Evolutionary conservation across 2,797 vertebrate genomes (phyloP).

Genomic region (Enteromius treurensis): DNA sequence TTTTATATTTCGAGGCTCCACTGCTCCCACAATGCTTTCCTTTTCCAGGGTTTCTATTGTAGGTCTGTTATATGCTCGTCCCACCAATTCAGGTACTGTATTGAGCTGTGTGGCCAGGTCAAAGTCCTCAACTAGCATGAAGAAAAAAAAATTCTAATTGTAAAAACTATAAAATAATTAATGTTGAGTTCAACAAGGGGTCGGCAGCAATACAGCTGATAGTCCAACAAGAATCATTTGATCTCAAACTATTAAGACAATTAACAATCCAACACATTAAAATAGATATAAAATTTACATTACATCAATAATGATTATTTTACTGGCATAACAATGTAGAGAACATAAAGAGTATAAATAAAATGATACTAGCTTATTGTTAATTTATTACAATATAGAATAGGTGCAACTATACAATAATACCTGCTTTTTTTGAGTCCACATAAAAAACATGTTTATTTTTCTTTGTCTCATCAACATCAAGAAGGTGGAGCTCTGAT

Average conservation of each 20-base stretch:
- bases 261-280: not conserved
- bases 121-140: conserved; percentile 82
- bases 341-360: not conserved
- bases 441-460: conserved; percentile 90
- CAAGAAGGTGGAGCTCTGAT: conserved; percentile 93
- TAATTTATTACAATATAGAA: not conserved
- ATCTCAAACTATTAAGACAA: not conserved
- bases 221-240: not conserved
- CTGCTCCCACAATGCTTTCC: conserved; percentile 80
- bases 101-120: conserved; percentile 85
- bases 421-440: conserved; percentile 88
- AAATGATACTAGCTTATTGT: not conserved
- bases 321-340: not conserved
- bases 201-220: not conserved
- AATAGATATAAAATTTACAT: not conserved
- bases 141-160: not conserved
- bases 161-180: not conserved
- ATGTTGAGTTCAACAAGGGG: not conserved
- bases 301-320: too few relatives aligned
- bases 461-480: conserved; percentile 80
- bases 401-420: not conserved
- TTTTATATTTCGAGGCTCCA: conserved; percentile 67
- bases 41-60: conserved; percentile 86
- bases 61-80: conserved; percentile 89
- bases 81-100: conserved; percentile 86